Conservation (phyloP, 2,888 invertebrate species). For the Drosophila rellima region DNA sequence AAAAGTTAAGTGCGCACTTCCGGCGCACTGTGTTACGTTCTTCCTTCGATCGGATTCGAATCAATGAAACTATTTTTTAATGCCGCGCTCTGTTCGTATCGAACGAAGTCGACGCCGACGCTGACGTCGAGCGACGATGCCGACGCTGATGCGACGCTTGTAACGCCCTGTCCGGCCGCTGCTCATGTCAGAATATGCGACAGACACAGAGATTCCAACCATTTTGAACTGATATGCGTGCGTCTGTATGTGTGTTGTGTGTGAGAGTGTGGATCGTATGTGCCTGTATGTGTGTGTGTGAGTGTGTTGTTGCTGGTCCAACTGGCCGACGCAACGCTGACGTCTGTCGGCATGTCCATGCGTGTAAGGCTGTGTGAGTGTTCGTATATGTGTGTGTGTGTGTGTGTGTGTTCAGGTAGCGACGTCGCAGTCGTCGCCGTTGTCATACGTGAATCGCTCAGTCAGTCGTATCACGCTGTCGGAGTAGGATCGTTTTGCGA, state of each 20-base stretch:
- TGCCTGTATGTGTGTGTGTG: slow-evolving; percentile 15
- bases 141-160: slow-evolving; percentile 26
- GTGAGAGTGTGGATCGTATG: slow-evolving; percentile 2
- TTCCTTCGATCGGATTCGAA: slow-evolving; percentile 41
- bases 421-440: slow-evolving; percentile 40
- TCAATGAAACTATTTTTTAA: slow-evolving; percentile 60
- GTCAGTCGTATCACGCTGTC: slow-evolving; percentile 85
- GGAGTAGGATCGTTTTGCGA: slow-evolving; percentile 83
- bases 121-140: slow-evolving; percentile 7
- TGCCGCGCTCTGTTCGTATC: slow-evolving; percentile 24
- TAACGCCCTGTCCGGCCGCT: slow-evolving; percentile 58
- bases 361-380: slow-evolving; percentile 30
- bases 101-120: slow-evolving; percentile 4
- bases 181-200: slow-evolving; percentile 71
- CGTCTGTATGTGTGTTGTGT: slow-evolving; percentile 16
- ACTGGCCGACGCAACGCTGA: slow-evolving; percentile 64
- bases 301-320: slow-evolving; percentile 53
- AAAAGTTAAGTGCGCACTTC: slow-evolving; percentile 76
- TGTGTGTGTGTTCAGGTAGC: slow-evolving; percentile 50
- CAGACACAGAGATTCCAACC: slow-evolving; percentile 74
- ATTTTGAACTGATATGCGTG: slow-evolving; percentile 73
- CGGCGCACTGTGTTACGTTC: slow-evolving; percentile 58
- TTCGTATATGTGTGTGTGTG: slow-evolving; percentile 42
- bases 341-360: slow-evolving; percentile 33
- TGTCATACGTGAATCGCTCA: slow-evolving; percentile 76